A percentile compares a stretch with the other conserved stretches of the same genome.
phyloP scores from a whole-genome alignment of 1,140 invertebrate genomes.

The Hirudo medicinalis region DNA sequence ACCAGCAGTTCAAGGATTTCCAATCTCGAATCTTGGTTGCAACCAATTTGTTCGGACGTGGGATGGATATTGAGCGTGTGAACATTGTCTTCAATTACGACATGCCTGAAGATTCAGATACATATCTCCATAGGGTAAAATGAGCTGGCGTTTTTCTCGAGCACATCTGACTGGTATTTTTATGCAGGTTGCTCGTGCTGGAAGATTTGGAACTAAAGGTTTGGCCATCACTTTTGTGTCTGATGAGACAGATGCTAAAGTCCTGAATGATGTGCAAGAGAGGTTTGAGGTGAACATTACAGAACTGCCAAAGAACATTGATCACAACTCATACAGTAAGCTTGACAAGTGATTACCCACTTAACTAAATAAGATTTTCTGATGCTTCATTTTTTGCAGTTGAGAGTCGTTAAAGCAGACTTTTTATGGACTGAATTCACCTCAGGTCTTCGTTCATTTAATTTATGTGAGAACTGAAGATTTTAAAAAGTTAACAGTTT shows the following conservation, averaged over 20 bases:
- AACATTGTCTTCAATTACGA: conserved; percentile 99
- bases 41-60: conserved; percentile 92
- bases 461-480: too few relatives aligned
- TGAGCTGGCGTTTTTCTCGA: not conserved
- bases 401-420: too few relatives aligned
- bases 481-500: too few relatives aligned
- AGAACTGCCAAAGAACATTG: conserved; percentile 92
- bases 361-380: not conserved
- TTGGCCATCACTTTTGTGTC: conserved; percentile 94
- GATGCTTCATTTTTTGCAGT: too few relatives aligned
- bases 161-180: not conserved
- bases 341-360: not conserved
- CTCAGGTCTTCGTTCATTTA: too few relatives aligned
- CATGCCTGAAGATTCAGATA: conserved; percentile 99
- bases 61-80: conserved; percentile 60
- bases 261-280: conserved; percentile 94
- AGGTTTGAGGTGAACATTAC: conserved; percentile 97
- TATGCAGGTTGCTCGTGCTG: conserved; percentile 73
- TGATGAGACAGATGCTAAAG: conserved; percentile 91
- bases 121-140: conserved; percentile 80
- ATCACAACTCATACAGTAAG: conserved; percentile 79
- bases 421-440: too few relatives aligned
- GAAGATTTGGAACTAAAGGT: conserved; percentile 94
- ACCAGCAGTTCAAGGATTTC: conserved; percentile 99
- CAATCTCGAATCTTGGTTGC: conserved; percentile 96